Conservation (phyloP, 2,113 vertebrate species). For the Telmatochromis sp. region DNA sequence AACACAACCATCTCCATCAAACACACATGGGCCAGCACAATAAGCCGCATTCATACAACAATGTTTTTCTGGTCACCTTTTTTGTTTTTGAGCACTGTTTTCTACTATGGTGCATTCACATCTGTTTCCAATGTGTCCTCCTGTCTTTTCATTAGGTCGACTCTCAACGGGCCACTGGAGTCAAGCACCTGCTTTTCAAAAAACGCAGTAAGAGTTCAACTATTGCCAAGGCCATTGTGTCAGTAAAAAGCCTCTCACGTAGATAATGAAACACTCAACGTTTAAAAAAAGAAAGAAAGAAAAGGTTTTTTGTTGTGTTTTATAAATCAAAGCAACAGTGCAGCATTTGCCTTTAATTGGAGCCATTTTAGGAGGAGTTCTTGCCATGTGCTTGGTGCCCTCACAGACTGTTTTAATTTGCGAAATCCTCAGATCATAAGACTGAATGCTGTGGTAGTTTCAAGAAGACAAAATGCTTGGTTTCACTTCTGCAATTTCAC, state of each 20-base stretch:
- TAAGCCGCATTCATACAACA: constrained; percentile 46
- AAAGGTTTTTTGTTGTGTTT: not conserved
- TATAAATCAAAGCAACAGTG: constrained; percentile 18
- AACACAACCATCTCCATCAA: constrained; percentile 51
- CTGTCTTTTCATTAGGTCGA: constrained; percentile 41
- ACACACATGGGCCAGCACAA: constrained; percentile 49
- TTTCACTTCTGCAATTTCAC: constrained; percentile 53
- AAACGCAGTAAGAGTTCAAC: not conserved
- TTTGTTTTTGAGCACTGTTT: not conserved
- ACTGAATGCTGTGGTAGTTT: constrained; percentile 26
- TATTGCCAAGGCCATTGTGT: not conserved
- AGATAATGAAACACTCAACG: not conserved
- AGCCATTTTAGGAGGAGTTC: constrained; percentile 49
- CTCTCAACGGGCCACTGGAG: constrained; percentile 16
- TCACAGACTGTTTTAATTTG: constrained; percentile 65
- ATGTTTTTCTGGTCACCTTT: constrained; percentile 45
- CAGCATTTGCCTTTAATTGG: constrained; percentile 52
- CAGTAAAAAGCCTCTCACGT: not conserved
- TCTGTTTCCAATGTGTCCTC: constrained; percentile 43
- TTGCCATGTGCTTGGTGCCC: constrained; percentile 56
- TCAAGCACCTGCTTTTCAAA: constrained; percentile 53
- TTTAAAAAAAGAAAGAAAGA: not conserved
- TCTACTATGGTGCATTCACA: constrained; percentile 12
- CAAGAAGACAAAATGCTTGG: constrained; percentile 42
- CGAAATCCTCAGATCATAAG: constrained; percentile 48